These are phyloP conservation scores for Periophthalmus modestus DNA, from an alignment of 2,113 vertebrate species.

Conservation along the genomic window DNA sequence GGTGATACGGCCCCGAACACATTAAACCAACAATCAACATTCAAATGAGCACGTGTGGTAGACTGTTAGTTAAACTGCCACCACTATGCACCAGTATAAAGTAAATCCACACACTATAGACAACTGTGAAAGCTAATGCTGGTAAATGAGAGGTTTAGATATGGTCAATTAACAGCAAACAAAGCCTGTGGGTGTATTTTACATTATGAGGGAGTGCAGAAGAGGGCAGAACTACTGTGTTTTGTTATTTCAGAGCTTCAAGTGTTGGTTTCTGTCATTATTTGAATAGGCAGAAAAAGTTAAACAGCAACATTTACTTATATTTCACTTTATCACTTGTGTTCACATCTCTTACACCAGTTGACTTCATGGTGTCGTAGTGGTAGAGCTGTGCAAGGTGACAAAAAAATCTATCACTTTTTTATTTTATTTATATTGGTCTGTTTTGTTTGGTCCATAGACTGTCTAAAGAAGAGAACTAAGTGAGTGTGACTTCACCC, in stretches of 20 bases:
- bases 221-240: not conserved
- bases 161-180: not conserved
- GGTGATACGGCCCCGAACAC: conserved; percentile 17
- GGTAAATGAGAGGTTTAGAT: not conserved
- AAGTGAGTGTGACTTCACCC: too few relatives aligned
- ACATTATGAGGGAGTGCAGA: not conserved
- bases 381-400: too few relatives aligned
- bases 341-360: not conserved
- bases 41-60: conserved; percentile 3
- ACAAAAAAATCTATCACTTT: too few relatives aligned
- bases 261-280: not conserved
- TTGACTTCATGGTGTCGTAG: not conserved
- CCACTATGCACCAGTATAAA: not conserved
- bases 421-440: too few relatives aligned
- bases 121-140: not conserved
- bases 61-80: not conserved
- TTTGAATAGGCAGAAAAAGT: too few relatives aligned
- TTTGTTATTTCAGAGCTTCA: not conserved
- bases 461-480: too few relatives aligned
- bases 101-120: not conserved
- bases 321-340: not conserved
- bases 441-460: too few relatives aligned
- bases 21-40: conserved; percentile 15
- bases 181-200: not conserved
- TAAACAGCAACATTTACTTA: not conserved